These are phyloP conservation scores for Ennomos fuscantarius DNA, from an alignment of 2,888 invertebrate species.

Conservation along the genomic window DNA sequence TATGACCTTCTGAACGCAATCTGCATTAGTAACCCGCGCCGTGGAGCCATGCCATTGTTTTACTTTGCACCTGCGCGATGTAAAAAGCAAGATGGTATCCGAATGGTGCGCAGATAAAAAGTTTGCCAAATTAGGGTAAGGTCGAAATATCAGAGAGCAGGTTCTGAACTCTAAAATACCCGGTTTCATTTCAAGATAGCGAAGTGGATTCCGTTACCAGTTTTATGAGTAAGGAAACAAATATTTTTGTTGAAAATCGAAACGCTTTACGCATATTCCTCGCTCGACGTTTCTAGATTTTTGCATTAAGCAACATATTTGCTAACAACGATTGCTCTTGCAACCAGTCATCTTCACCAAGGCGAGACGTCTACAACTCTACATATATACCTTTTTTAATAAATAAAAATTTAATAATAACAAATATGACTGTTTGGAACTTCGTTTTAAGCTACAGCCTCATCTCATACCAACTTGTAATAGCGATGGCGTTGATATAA, in stretches of 20 bases:
- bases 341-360: background rate
- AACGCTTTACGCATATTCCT: slow-evolving; percentile 15
- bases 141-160: slow-evolving; percentile 18
- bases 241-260: slow-evolving; percentile 16
- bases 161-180: slow-evolving; percentile 27
- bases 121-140: slow-evolving; percentile 26
- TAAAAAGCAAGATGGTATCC: slow-evolving; percentile 40
- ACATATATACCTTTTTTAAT: too few relatives aligned
- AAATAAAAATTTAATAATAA: too few relatives aligned
- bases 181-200: slow-evolving; percentile 28
- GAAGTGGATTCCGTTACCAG: slow-evolving; percentile 25
- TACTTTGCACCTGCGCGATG: slow-evolving; percentile 56
- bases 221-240: slow-evolving; percentile 27
- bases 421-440: slow-evolving; percentile 3
- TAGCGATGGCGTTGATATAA: too few relatives aligned
- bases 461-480: slow-evolving; percentile 13
- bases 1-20: slow-evolving; percentile 79
- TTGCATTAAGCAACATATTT: background rate
- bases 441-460: slow-evolving; percentile 2
- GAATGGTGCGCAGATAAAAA: slow-evolving; percentile 34
- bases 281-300: slow-evolving; percentile 10
- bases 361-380: slow-evolving; percentile 4
- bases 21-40: slow-evolving; percentile 70
- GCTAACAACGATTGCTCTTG: slow-evolving; percentile 8
- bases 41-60: slow-evolving; percentile 53